A percentile compares a stretch with the other conserved stretches of the same genome.
Conservation (phyloP, 2,113 vertebrate species). For the Pelecanoides urinatrix region DNA sequence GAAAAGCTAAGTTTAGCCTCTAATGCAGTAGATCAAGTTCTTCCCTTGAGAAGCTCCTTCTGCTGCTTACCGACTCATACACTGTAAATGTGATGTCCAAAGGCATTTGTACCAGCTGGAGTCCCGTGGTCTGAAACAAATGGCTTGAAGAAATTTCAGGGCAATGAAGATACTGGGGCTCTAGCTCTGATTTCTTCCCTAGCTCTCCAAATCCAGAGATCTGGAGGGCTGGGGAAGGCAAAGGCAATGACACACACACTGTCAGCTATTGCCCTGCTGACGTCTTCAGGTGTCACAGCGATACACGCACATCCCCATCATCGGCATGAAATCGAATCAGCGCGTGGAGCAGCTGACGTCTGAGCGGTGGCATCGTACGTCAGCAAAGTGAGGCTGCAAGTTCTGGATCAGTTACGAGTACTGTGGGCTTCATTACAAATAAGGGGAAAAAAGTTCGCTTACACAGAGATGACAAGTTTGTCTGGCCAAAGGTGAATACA, state of each 20-base stretch:
- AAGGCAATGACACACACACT: not conserved
- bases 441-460: not conserved
- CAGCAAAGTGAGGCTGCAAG: not conserved
- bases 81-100: rapidly evolving
- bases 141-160: not conserved
- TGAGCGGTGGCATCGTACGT: rapidly evolving
- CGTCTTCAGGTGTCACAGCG: not conserved
- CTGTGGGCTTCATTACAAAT: not conserved
- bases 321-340: rapidly evolving
- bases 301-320: rapidly evolving
- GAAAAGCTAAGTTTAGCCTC: not conserved
- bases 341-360: not conserved
- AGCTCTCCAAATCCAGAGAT: not conserved
- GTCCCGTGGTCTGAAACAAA: not conserved
- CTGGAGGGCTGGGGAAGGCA: not conserved
- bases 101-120: not conserved
- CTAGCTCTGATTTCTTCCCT: not conserved
- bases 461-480: not conserved
- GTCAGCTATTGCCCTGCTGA: not conserved
- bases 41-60: not conserved
- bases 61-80: rapidly evolving
- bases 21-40: not conserved
- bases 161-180: too few relatives aligned
- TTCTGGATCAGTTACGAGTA: not conserved
- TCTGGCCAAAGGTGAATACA: not conserved